Evolutionary conservation across 2,888 invertebrate genomes (phyloP), one percentile per base, ranked within the genome.

Genomic region (Drosophila meridionalis): DNA sequence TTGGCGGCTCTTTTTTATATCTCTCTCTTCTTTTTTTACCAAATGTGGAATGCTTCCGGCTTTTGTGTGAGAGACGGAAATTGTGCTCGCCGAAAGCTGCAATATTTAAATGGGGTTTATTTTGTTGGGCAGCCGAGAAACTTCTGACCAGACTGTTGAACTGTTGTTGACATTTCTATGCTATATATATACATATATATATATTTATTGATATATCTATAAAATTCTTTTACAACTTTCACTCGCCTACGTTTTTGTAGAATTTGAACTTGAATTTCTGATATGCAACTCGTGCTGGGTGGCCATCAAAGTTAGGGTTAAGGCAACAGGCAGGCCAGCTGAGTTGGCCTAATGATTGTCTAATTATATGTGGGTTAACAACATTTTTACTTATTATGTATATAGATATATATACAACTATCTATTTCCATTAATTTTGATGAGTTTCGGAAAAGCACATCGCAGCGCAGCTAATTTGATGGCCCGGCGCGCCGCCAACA

Each of bases 321-420:
- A 40, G 14, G 20, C 20, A 20, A 20, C 20, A 71, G 70, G 71
- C 76, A 75, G 76, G 78, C 66, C 45, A 38, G 47, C 73, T 38
- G 59, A 26, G 50, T 53, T 53, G 52, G n/a, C 48, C 85, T 84
- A 84, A 84, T 89, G 80, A 85, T 50, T 64, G 55, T 26, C 73
- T 86, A 88, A 86, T 86, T 86, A 86, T 78, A 86, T 80, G 81
- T 90, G 83, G 90, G 80, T 65, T 83, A 74, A 32, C 11, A 50
- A 50, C 50, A 34, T 34, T 52, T 52, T 52, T 52, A 20, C 50
- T 52, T 52, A 52, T 11, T 11, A 8, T 47, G 26, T 26, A 45
- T 14, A 8, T n/a, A n/a, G 30, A 30, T 30, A 28, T 43, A 55
- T 38, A 64, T 12, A 45, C 7, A 20, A 20, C 30, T 57, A 57